Evolutionary conservation across 2,888 invertebrate species (phyloP), one percentile per base, ranked within the genome.

Genomic region (Apotomis betuletana): DNA sequence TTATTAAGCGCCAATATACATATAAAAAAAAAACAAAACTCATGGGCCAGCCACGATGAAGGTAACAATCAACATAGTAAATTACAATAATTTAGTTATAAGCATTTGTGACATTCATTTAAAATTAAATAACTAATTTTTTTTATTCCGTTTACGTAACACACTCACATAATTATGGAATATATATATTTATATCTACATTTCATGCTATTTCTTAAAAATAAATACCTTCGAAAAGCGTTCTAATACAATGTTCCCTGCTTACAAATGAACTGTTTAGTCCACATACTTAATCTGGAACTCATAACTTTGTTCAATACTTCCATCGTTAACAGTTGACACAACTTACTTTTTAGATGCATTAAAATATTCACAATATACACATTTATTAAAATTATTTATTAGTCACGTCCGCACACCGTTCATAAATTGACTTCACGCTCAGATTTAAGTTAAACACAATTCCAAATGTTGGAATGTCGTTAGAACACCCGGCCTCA

Each of bases 21-120:
- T 15, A 15, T 15, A 1, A 15, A 15, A 6, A 73, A 67, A 74
- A 70, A 73, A 77, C 75, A 77, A 64, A 70, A 76, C 68, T 74
- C 77, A 81, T 75, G 87, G 87, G 79, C 87, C 87, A 87, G 87
- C 86, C 87, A 85, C 81, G 78, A 74, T 74, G 76, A 79, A 74
- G 79, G 77, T 79, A 81, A 76, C 73, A 76, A 75, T 69, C 65
- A 77, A 69, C 63, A 58, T 72, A 65, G 49, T 67, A 44, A 75
- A 72, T 74, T 74, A 76, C 64, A 76, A 74, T 73, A 75, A 73
- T 76, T 76, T 75, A 70, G 69, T 76, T 77, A 74, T 77, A 80
- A 82, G 79, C 79, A 74, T 80, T 77, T 78, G 78, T 77, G 76
- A 79, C 69, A 76, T 74, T 74, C 36, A 69, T 77, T 77, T 78